These are phyloP conservation scores for Bruchidius siliquastri DNA, from an alignment of 2,888 invertebrate genomes.

Conservation along the genomic window DNA sequence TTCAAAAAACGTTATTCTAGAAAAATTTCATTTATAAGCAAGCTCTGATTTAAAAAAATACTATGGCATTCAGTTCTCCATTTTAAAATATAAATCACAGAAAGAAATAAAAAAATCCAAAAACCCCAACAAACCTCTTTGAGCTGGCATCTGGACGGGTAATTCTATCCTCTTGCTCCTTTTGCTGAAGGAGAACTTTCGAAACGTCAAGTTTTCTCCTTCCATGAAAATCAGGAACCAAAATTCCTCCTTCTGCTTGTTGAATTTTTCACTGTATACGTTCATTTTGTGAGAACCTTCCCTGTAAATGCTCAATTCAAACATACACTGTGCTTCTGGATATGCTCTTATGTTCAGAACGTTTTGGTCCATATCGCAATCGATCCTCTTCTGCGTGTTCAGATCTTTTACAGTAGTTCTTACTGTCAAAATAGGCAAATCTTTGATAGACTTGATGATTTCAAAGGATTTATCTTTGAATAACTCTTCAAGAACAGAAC, in stretches of 20 bases:
- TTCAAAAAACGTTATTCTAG: too few species aligned
- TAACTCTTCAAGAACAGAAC: constrained; percentile 28
- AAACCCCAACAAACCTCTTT: constrained; percentile 42
- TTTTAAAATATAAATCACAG: too few species aligned
- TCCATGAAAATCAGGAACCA: constrained; percentile 88
- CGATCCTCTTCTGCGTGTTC: constrained; percentile 13
- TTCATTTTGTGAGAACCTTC: constrained; percentile 41
- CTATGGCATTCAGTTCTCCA: too few species aligned
- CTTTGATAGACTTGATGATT: constrained; percentile 32
- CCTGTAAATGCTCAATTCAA: constrained; percentile 34
- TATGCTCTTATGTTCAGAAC: constrained; percentile 8
- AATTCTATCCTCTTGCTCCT: constrained; percentile 43
- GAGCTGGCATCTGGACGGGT: constrained; percentile 59
- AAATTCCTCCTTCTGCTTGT: constrained; percentile 91
- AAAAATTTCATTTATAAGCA: too few species aligned
- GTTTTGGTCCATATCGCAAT: constrained; percentile 9
- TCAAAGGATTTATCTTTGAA: constrained; percentile 26
- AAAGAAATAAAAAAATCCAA: too few species aligned
- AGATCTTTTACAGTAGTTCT: constrained; percentile 26
- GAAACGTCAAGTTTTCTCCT: constrained; percentile 66
- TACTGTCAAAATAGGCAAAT: constrained; percentile 38
- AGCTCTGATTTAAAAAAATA: too few species aligned
- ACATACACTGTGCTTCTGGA: constrained; percentile 27
- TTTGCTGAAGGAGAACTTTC: constrained; percentile 68
- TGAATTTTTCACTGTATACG: constrained; percentile 79